A percentile compares a stretch with the other conserved stretches of the same genome.
phyloP scores from a whole-genome alignment of 2,797 vertebrate genomes.

The Lateolabrax maculatus region DNA sequence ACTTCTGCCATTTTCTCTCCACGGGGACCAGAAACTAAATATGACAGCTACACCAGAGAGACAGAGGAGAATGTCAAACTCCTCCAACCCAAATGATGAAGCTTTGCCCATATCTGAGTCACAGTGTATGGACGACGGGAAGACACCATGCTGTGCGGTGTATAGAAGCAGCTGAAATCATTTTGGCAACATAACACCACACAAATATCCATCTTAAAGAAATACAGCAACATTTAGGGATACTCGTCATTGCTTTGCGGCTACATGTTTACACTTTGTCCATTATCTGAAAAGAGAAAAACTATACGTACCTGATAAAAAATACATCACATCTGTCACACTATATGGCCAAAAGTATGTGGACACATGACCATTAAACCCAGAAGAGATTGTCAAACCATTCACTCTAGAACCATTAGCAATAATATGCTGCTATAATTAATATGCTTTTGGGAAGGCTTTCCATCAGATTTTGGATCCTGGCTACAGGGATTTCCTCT shows the following conservation, averaged over 20 bases:
- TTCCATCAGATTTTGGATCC: background rate
- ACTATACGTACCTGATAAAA: background rate
- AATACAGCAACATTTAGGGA: background rate
- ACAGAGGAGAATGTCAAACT: slow-evolving; percentile 74
- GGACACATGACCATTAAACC: background rate
- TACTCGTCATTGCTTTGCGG: background rate
- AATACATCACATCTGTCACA: background rate
- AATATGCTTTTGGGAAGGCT: background rate
- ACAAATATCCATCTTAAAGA: slow-evolving; percentile 3
- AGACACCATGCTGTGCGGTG: slow-evolving; percentile 1
- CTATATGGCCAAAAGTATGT: background rate
- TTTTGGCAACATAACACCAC: background rate
- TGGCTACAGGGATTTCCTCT: slow-evolving; percentile 3
- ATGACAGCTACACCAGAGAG: slow-evolving; percentile 77
- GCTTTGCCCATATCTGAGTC: slow-evolving; percentile 37
- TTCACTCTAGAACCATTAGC: background rate
- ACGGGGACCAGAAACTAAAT: slow-evolving; percentile 78
- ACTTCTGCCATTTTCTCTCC: slow-evolving; percentile 66
- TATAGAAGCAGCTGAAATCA: background rate
- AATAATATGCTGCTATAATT: slow-evolving; percentile 1
- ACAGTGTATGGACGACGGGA: slow-evolving; percentile 1
- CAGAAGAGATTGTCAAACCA: background rate
- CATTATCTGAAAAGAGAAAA: background rate
- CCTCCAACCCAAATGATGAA: slow-evolving; percentile 56
- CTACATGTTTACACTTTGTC: background rate